phyloP scores from a whole-genome alignment of 2,113 vertebrate species.

The Monarcha castaneiventris region DNA sequence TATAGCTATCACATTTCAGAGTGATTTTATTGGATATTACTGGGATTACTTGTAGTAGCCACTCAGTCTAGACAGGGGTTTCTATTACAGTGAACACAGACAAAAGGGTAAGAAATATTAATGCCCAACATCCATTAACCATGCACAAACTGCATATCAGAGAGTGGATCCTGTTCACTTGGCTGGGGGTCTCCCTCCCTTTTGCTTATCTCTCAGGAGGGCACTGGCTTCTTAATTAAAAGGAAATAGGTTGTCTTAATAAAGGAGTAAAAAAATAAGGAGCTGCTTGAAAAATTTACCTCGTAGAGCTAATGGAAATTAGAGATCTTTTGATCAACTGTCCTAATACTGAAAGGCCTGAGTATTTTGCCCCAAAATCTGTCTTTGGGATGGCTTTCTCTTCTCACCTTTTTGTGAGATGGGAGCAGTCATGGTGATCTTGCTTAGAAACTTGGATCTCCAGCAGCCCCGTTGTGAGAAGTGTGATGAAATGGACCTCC shows the following conservation, averaged over 20 bases:
- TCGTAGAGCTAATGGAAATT: neutral
- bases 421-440: neutral
- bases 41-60: constrained; percentile 94
- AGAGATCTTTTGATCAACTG: neutral
- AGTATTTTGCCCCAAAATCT: neutral
- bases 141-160: constrained; percentile 45
- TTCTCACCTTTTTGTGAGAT: neutral
- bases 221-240: constrained; percentile 12
- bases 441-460: neutral
- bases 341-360: neutral
- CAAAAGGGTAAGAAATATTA: constrained; percentile 81
- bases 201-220: constrained; percentile 17
- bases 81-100: constrained; percentile 88
- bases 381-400: neutral
- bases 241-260: constrained; percentile 3
- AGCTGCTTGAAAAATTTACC: neutral
- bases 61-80: constrained; percentile 93
- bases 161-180: constrained; percentile 56
- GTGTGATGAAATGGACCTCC: neutral
- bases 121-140: constrained; percentile 65
- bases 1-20: constrained; percentile 87
- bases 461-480: neutral
- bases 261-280: neutral
- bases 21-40: constrained; percentile 91
- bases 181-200: neutral